Evolutionary conservation across 2,888 invertebrate species (phyloP).

Genomic region (Caenorhabditis afra): DNA sequence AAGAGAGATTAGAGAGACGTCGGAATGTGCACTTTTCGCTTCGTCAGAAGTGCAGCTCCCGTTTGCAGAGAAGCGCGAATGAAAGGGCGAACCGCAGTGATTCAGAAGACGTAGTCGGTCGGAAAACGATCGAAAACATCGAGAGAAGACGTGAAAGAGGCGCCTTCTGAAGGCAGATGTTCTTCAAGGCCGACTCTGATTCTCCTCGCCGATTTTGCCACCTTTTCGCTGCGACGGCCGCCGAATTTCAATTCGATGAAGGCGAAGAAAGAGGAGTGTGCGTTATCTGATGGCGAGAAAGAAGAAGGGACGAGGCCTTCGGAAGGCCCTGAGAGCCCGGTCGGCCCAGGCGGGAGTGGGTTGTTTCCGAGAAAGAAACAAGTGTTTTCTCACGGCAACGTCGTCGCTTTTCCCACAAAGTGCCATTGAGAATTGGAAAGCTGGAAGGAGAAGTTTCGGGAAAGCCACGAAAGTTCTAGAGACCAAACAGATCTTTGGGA

Average conservation of each 20-base stretch:
- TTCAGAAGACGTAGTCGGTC: neutral
- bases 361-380: neutral
- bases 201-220: neutral
- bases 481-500: neutral
- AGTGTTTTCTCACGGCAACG: neutral
- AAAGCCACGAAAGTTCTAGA: neutral
- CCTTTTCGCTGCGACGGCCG: neutral
- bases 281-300: neutral
- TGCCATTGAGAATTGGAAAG: slow-evolving; percentile 13
- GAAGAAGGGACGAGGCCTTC: neutral
- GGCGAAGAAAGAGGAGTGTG: neutral
- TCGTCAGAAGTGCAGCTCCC: neutral
- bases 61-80: slow-evolving; percentile 8
- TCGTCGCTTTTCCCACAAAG: slow-evolving; percentile 11
- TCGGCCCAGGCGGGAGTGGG: neutral
- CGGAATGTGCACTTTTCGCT: slow-evolving; percentile 3
- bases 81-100: slow-evolving; percentile 4
- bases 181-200: slow-evolving; percentile 15
- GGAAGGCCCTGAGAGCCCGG: neutral
- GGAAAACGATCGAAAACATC: slow-evolving; percentile 4
- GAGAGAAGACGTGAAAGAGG: neutral
- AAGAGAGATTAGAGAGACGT: slow-evolving; percentile 9
- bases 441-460: neutral
- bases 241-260: neutral
- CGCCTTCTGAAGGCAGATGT: slow-evolving; percentile 1